These are phyloP conservation scores for Thaumatotibia leucotreta DNA, from an alignment of 1,140 invertebrate genomes.

Conservation along the genomic window DNA sequence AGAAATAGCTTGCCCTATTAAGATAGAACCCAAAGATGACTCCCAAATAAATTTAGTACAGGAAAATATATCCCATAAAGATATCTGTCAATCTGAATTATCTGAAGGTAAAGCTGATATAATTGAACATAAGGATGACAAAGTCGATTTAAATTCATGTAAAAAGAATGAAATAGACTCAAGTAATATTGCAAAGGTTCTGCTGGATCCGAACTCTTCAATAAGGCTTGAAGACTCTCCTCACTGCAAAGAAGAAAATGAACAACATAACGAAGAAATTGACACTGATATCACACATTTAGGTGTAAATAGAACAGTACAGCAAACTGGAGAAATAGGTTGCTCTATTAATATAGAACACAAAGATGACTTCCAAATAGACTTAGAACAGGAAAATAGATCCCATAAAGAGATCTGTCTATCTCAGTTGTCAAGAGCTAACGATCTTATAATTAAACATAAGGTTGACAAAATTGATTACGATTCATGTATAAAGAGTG, in stretches of 20 bases:
- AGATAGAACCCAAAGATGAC: neutral
- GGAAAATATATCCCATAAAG: neutral
- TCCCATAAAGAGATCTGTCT: too few relatives aligned
- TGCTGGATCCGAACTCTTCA: neutral
- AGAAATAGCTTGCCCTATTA: neutral
- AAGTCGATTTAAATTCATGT: neutral
- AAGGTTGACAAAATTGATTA: too few relatives aligned
- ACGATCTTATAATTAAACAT: too few relatives aligned
- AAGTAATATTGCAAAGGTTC: neutral
- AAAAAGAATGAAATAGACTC: neutral
- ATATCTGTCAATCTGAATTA: neutral
- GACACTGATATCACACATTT: neutral
- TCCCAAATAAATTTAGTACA: neutral
- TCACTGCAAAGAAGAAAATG: too few relatives aligned
- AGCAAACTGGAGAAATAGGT: too few relatives aligned
- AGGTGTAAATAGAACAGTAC: too few relatives aligned
- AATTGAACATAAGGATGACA: neutral
- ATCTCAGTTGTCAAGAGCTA: too few relatives aligned
- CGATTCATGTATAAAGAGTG: too few relatives aligned
- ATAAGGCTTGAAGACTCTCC: neutral
- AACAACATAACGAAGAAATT: too few relatives aligned
- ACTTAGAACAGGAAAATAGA: too few relatives aligned
- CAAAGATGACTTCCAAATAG: too few relatives aligned
- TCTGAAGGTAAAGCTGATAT: neutral
- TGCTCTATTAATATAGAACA: too few relatives aligned